phyloP scores from a whole-genome alignment of 1,140 invertebrate genomes.

The Apolygus lucorum region DNA sequence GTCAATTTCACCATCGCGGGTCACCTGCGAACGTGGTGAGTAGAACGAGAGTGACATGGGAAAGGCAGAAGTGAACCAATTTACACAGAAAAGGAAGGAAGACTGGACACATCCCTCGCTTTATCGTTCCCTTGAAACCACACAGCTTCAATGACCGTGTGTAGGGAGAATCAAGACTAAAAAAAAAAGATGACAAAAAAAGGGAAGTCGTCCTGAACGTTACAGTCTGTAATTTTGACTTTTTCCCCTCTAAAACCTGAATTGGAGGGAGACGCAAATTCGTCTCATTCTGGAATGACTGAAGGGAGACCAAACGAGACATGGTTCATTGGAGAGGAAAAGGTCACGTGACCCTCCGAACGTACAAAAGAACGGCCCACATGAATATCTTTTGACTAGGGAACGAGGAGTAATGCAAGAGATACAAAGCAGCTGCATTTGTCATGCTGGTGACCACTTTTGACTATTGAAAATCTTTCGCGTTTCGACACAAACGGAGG shows the following conservation, averaged over 20 bases:
- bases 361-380: neutral
- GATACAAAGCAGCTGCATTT: neutral
- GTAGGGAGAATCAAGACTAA: too few species aligned
- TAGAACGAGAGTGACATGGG: too few species aligned
- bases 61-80: too few species aligned
- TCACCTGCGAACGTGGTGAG: too few species aligned
- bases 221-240: neutral
- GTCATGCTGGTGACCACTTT: neutral
- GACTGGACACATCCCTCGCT: too few species aligned
- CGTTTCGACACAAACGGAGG: neutral
- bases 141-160: too few species aligned
- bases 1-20: too few species aligned
- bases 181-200: too few species aligned
- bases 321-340: conserved; percentile 15
- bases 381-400: neutral
- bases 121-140: too few species aligned
- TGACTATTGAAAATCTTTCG: neutral
- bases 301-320: neutral
- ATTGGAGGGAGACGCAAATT: neutral
- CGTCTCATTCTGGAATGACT: neutral
- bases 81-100: too few species aligned
- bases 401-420: neutral
- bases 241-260: neutral
- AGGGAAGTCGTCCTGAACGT: too few species aligned
- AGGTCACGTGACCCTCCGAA: conserved; percentile 1